Percentiles rank a stretch among this genome's conserved stretches.
These are phyloP conservation scores for Anthonomus grandis DNA, from an alignment of 1,140 invertebrate genomes.

Conservation along the genomic window DNA sequence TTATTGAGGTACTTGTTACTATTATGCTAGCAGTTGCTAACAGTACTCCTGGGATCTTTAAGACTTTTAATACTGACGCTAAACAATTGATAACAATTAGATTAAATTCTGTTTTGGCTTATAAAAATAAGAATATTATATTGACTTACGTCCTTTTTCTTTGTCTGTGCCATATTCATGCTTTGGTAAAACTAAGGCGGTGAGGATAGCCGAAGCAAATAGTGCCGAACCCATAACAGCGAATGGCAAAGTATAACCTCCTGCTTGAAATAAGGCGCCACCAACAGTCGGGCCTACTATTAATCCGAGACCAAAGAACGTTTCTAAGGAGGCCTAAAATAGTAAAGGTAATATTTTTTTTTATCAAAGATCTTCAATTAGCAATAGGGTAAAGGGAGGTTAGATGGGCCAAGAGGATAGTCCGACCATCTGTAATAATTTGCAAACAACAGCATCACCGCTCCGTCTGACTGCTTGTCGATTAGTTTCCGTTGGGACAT, in stretches of 20 bases:
- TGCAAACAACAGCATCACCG: too few species aligned
- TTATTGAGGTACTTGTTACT: conserved; percentile 74
- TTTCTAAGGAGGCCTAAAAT: conserved; percentile 75
- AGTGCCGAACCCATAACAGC: conserved; percentile 74
- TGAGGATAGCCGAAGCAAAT: conserved; percentile 71
- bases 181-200: conserved; percentile 68
- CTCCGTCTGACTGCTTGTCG: neutral
- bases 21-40: conserved; percentile 67
- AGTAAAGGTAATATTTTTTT: conserved; percentile 2
- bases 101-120: too few species aligned
- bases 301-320: conserved; percentile 83
- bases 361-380: too few species aligned
- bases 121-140: too few species aligned
- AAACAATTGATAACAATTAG: too few species aligned
- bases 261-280: conserved; percentile 72
- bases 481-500: neutral
- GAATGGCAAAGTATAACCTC: conserved; percentile 86
- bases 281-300: conserved; percentile 85
- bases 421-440: too few species aligned
- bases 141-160: conserved; percentile 60
- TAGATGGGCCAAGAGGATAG: neutral
- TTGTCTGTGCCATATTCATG: conserved; percentile 57
- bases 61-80: conserved; percentile 59
- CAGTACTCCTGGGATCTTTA: conserved; percentile 68
- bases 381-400: neutral